phyloP scores from a whole-genome alignment of 2,888 invertebrate species.

The Automeris io region DNA sequence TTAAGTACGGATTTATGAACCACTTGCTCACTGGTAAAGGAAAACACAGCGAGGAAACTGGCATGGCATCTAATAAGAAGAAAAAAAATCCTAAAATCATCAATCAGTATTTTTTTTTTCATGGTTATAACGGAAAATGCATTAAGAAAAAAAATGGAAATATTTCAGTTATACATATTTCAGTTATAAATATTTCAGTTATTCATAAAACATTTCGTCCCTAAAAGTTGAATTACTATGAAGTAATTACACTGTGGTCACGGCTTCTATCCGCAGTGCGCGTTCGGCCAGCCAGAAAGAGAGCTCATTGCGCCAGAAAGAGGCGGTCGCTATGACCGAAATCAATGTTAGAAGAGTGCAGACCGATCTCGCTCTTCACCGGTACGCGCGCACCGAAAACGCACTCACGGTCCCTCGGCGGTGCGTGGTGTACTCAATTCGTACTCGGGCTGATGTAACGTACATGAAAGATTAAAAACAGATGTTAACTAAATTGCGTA shows the following conservation, averaged over 20 bases:
- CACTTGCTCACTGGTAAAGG: too few species aligned
- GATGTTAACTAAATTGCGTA: not conserved
- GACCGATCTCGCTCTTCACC: conserved; percentile 35
- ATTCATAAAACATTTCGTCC: too few species aligned
- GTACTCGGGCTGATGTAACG: conserved; percentile 33
- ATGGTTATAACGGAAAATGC: too few species aligned
- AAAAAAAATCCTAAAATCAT: too few species aligned
- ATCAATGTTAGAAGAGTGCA: conserved; percentile 52
- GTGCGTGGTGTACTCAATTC: conserved; percentile 34
- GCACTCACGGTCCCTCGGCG: conserved; percentile 38
- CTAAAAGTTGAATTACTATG: not conserved
- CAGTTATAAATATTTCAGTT: too few species aligned
- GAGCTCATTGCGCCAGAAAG: conserved; percentile 41
- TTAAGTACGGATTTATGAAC: too few species aligned
- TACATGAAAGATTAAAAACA: conserved; percentile 14
- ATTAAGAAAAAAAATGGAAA: too few species aligned
- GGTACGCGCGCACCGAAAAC: conserved; percentile 55
- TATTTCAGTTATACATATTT: too few species aligned
- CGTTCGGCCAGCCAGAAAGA: conserved; percentile 30
- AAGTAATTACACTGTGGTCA: not conserved
- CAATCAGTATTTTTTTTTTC: too few species aligned
- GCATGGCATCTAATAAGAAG: too few species aligned
- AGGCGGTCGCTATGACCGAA: conserved; percentile 48
- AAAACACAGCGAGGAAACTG: too few species aligned
- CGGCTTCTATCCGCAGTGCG: conserved; percentile 48